phyloP scores from a whole-genome alignment of 2,888 invertebrate species.

The Cyclophora albipunctata region DNA sequence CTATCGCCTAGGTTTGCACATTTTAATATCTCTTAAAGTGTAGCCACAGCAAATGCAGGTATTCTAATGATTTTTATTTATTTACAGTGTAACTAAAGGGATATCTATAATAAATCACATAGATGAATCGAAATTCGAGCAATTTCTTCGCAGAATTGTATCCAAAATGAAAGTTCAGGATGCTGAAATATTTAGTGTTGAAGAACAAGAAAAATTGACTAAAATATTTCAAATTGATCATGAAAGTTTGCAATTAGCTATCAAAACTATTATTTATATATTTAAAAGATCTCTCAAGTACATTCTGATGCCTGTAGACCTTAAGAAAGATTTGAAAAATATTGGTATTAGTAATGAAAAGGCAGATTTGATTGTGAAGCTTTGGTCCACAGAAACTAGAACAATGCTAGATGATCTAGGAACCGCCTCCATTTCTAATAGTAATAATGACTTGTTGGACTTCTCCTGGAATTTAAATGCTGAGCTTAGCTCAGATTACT shows the following conservation, averaged over 20 bases:
- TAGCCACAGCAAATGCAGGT: constrained; percentile 4
- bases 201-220: constrained; percentile 50
- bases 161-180: constrained; percentile 48
- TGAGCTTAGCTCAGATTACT: constrained; percentile 58
- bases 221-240: constrained; percentile 53
- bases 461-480: constrained; percentile 61
- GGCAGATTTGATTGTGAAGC: constrained; percentile 49
- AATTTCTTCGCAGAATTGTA: constrained; percentile 53
- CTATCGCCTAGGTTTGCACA: constrained; percentile 33
- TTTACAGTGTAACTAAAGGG: constrained; percentile 53
- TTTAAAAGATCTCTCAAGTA: constrained; percentile 54
- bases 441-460: constrained; percentile 31
- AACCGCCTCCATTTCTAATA: constrained; percentile 25
- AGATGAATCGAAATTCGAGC: constrained; percentile 57
- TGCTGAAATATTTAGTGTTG: constrained; percentile 53
- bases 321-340: constrained; percentile 47
- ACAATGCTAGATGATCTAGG: constrained; percentile 47
- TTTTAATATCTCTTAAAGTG: neutral
- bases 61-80: constrained; percentile 5
- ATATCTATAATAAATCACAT: constrained; percentile 45
- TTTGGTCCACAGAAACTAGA: constrained; percentile 59
- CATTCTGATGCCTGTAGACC: constrained; percentile 58
- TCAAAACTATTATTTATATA: constrained; percentile 55
- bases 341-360: constrained; percentile 51
- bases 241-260: constrained; percentile 41